A percentile compares a stretch with the other conserved stretches of the same genome.
These are phyloP conservation scores for Dipodomys ordii DNA, from an alignment of 2,113 vertebrate species.

Conservation along the genomic window DNA sequence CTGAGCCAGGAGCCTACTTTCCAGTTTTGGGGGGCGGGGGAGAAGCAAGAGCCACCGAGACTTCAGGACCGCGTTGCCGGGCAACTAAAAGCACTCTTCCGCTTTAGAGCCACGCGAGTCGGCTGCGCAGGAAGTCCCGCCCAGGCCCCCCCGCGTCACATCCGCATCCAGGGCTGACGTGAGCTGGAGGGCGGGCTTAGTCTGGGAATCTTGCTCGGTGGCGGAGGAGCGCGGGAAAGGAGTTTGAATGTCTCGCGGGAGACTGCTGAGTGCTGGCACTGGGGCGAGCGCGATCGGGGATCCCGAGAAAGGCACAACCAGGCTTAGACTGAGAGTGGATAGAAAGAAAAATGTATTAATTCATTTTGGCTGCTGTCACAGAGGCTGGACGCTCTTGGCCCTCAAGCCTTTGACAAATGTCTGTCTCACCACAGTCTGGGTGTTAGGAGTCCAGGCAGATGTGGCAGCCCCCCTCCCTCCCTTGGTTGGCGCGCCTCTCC, in stretches of 20 bases:
- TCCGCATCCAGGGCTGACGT: fast-evolving
- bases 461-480: not conserved
- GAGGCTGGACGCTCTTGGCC: not conserved
- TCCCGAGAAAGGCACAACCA: fast-evolving
- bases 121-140: constrained; percentile 39
- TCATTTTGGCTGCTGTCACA: not conserved
- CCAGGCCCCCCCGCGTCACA: fast-evolving
- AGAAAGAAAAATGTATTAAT: too few species aligned
- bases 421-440: not conserved
- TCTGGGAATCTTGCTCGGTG: too few species aligned
- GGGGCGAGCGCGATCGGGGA: fast-evolving
- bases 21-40: not conserved
- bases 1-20: not conserved
- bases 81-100: not conserved
- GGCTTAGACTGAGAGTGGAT: fast-evolving
- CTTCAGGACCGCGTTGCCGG: not conserved
- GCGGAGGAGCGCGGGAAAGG: not conserved
- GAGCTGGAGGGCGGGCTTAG: fast-evolving
- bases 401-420: not conserved
- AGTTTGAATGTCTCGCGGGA: fast-evolving
- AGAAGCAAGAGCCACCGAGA: too few species aligned
- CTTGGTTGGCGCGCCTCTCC: not conserved
- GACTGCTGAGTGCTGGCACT: fast-evolving
- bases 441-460: not conserved
- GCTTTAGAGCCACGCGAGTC: fast-evolving